Conservation (phyloP, 2,113 vertebrate genomes). For the Sylvilagus bachmani region DNA sequence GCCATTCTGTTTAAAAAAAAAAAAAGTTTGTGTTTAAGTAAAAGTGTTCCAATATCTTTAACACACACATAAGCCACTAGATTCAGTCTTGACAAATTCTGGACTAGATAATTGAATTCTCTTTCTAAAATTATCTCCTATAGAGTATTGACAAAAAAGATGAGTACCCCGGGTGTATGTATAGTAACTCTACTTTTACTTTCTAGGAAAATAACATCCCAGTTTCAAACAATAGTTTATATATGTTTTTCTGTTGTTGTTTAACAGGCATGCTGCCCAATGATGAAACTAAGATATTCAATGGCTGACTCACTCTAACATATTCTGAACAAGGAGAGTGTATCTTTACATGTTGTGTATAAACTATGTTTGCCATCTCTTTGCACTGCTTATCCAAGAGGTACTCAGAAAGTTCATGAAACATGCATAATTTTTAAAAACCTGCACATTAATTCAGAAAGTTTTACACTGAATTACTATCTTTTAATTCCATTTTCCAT, state of each 20-base stretch:
- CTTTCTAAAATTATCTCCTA: slow-evolving; percentile 42
- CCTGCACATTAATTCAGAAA: too few relatives aligned
- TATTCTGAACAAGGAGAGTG: not conserved
- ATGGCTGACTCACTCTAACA: not conserved
- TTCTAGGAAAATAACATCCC: not conserved
- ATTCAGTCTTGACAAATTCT: slow-evolving; percentile 17
- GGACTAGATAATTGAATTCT: not conserved
- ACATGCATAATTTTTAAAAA: too few relatives aligned
- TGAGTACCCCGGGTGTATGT: not conserved
- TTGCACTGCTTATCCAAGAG: not conserved
- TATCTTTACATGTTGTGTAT: not conserved
- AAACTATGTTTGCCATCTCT: not conserved
- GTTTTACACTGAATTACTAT: too few relatives aligned
- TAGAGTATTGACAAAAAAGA: not conserved
- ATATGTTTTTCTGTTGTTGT: too few relatives aligned
- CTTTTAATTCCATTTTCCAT: too few relatives aligned
- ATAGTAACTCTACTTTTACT: not conserved
- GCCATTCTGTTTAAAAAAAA: not conserved
- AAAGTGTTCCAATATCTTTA: not conserved
- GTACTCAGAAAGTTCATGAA: too few relatives aligned
- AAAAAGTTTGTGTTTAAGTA: not conserved
- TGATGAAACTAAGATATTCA: not conserved
- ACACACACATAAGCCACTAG: not conserved
- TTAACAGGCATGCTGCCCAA: not conserved
- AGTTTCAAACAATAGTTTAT: not conserved